Conservation (phyloP, 2,113 vertebrate species). For the Epinephelus lanceolatus region DNA sequence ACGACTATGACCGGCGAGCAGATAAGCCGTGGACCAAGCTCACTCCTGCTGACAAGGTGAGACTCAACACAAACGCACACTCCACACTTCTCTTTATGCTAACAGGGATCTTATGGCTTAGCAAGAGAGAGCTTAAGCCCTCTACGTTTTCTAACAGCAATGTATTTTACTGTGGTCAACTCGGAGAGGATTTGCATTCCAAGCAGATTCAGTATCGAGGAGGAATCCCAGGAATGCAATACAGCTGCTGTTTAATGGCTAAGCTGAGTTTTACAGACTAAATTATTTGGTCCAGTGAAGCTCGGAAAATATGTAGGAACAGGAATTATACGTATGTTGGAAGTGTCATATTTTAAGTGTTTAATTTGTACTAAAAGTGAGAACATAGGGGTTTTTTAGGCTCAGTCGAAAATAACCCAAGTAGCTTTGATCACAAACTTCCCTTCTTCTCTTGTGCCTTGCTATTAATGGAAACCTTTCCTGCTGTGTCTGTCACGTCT, state of each 20-base stretch:
- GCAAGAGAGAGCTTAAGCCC: not conserved
- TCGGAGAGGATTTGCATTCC: slow-evolving; percentile 62
- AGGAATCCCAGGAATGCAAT: slow-evolving; percentile 46
- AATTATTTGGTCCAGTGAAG: slow-evolving; percentile 39
- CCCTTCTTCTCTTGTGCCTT: not conserved
- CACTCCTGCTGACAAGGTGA: slow-evolving; percentile 96
- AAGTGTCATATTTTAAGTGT: not conserved
- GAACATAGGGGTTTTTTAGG: not conserved
- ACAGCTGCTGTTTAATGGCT: slow-evolving; percentile 3
- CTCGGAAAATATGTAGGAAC: slow-evolving; percentile 3
- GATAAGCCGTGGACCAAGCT: slow-evolving; percentile 99
- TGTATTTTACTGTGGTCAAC: not conserved
- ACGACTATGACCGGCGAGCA: slow-evolving; percentile 95
- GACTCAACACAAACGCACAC: not conserved
- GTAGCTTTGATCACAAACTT: slow-evolving; percentile 5
- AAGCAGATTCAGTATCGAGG: slow-evolving; percentile 39
- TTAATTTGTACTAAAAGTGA: not conserved
- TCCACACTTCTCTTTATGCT: not conserved
- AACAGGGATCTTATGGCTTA: not conserved
- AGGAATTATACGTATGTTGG: not conserved
- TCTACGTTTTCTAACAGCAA: not conserved
- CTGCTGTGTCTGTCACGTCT: slow-evolving; percentile 34
- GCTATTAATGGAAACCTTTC: not conserved
- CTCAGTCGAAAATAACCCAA: not conserved
- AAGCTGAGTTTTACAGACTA: not conserved